Evolutionary conservation across 2,888 invertebrate species (phyloP).

Genomic region (Drosophila neonasuta): DNA sequence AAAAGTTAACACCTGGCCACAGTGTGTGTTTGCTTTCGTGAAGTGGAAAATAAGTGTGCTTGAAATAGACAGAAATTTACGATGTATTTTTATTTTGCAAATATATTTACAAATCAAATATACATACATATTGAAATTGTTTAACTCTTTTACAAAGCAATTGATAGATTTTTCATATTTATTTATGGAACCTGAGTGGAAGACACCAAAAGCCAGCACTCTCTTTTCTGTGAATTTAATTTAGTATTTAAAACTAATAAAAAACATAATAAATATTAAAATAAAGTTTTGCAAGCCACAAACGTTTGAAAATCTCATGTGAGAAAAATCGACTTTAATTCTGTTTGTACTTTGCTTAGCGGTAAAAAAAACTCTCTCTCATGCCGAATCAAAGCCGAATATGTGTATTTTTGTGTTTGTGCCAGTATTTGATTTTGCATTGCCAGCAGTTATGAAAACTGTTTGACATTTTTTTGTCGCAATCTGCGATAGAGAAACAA

Average conservation of each 20-base stretch:
- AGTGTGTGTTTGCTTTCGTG: not conserved
- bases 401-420: not conserved
- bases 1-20: slow-evolving; percentile 4
- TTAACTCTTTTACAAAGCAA: not conserved
- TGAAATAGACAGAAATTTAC: not conserved
- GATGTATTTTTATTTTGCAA: not conserved
- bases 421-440: slow-evolving; percentile 2
- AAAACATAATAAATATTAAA: not conserved
- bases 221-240: too few species aligned
- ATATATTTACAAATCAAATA: not conserved
- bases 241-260: too few species aligned
- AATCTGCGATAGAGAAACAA: not conserved
- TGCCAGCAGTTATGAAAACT: slow-evolving; percentile 1
- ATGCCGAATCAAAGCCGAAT: not conserved
- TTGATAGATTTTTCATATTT: not conserved
- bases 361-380: not conserved
- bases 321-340: not conserved
- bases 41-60: not conserved
- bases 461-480: slow-evolving; percentile 1
- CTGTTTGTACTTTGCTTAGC: not conserved
- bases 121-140: not conserved
- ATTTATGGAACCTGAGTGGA: not conserved
- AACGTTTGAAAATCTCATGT: not conserved
- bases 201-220: too few species aligned
- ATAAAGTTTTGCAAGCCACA: not conserved